These are phyloP conservation scores for Drosophila diplacantha DNA, from an alignment of 2,888 invertebrate species.

Conservation along the genomic window DNA sequence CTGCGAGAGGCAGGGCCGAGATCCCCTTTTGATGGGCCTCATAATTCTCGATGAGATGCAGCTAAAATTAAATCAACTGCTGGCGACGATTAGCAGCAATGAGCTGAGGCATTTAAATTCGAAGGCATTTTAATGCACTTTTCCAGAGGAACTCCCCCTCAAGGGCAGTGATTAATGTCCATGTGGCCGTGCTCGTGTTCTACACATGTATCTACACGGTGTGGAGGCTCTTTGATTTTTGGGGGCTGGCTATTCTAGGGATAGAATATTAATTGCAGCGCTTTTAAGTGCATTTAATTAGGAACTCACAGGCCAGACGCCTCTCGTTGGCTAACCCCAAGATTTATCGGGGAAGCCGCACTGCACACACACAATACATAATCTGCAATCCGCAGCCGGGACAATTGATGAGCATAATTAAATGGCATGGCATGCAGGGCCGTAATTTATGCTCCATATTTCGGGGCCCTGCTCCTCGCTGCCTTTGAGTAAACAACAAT, in stretches of 20 bases:
- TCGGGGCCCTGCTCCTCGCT: conserved; percentile 37
- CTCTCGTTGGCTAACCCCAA: conserved; percentile 26
- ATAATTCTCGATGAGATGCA: conserved; percentile 55
- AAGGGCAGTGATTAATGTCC: conserved; percentile 57
- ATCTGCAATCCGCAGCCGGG: conserved; percentile 44
- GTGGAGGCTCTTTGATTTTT: conserved; percentile 52
- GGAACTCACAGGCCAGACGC: conserved; percentile 45
- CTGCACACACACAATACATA: background rate
- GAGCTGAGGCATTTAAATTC: conserved; percentile 61
- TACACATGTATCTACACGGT: conserved; percentile 39
- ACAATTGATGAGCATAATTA: conserved; percentile 71
- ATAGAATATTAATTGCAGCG: conserved; percentile 53
- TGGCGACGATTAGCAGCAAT: conserved; percentile 65
- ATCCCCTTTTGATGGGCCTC: conserved; percentile 43
- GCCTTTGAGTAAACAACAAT: conserved; percentile 66
- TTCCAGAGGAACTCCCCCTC: conserved; percentile 29
- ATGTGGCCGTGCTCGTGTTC: conserved; percentile 32
- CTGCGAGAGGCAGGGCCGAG: conserved; percentile 4
- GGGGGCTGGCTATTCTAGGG: conserved; percentile 41
- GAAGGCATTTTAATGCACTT: conserved; percentile 41
- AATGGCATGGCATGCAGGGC: conserved; percentile 68
- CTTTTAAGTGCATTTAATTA: conserved; percentile 67
- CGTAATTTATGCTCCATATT: conserved; percentile 71
- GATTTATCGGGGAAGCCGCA: conserved; percentile 24
- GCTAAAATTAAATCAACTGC: conserved; percentile 65